Conservation (phyloP, 2,888 invertebrate genomes). For the Stenchaetothrips biformis region DNA sequence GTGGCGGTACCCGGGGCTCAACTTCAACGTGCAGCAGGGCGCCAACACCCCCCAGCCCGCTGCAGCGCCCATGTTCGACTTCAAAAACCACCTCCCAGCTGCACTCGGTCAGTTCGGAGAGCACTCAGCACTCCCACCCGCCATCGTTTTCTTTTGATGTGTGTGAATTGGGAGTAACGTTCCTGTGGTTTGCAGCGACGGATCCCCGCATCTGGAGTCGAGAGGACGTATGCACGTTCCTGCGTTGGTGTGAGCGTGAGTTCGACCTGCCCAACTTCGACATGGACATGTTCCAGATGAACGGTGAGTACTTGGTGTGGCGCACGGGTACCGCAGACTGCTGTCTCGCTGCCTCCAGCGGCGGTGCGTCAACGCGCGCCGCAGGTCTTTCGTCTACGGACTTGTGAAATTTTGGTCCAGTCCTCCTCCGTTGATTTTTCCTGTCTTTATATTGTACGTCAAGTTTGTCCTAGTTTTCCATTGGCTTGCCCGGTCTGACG, state of each 20-base stretch:
- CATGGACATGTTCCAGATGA: slow-evolving; percentile 93
- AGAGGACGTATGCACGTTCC: slow-evolving; percentile 80
- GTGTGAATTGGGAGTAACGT: slow-evolving; percentile 5
- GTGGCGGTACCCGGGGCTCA: slow-evolving; percentile 76
- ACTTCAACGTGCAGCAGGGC: slow-evolving; percentile 53
- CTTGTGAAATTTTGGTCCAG: slow-evolving; percentile 1
- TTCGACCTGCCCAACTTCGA: slow-evolving; percentile 88
- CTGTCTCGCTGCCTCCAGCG: background rate
- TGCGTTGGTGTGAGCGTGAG: slow-evolving; percentile 87
- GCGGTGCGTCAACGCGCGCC: background rate
- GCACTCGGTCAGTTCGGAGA: slow-evolving; percentile 53
- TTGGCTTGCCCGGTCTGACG: background rate
- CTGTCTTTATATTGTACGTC: slow-evolving; percentile 26
- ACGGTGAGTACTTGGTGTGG: slow-evolving; percentile 56
- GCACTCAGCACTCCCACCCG: background rate
- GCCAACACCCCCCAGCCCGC: slow-evolving; percentile 43
- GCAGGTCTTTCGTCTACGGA: background rate
- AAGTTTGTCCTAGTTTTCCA: background rate
- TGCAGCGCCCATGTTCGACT: slow-evolving; percentile 64
- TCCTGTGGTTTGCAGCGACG: slow-evolving; percentile 52
- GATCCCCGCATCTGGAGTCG: slow-evolving; percentile 88
- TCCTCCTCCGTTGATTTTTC: slow-evolving; percentile 24
- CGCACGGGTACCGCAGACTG: background rate
- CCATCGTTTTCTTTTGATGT: background rate
- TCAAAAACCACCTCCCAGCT: slow-evolving; percentile 80